Base-by-base conservation (phyloP, 1,140 invertebrate genomes). In the Acromyrmex charruanus region DNA sequence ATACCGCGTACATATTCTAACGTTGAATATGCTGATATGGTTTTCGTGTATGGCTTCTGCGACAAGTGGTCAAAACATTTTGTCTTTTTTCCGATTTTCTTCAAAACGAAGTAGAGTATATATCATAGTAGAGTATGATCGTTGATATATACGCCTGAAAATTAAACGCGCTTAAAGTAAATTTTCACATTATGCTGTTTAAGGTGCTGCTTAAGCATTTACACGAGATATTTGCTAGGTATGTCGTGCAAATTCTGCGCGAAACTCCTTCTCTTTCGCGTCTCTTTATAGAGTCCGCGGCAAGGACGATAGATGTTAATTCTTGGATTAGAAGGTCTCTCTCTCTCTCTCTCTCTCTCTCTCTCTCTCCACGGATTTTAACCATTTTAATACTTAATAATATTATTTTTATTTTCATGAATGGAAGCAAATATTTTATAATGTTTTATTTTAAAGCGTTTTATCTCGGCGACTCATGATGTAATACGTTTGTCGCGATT, bases 141-240 rank as follows among this genome's bases (percentile, higher is more conserved):
- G 66, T 81, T 82, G 35, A 58, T 49, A 31, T 71, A 82, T 68
- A 49, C n/a, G 49, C 31, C n/a, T 10, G 51, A 12, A 71, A 71
- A 31, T 82, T 82, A 72, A 82, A 80, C 28, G 55, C 49, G 28
- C 35, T 59, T 82, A 21, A 71, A 44, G 66, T 59, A 82, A 72
- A 82, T 82, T 82, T 82, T 35, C 66, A 59, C 39, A 72, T 72
- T 72, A 82, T 63, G 14, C 51, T 59, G 35, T 72, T 72, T 72
- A 49, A 72, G 21, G 21, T 72, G 35, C 59, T 25, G 25, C 25
- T 82, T 72, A 82, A 81, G 66, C 77, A 35, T 71, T 72, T 59
- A 81, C 79, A 58, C 51, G 21, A 82, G 66, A 72, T 82, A 82
- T 82, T 82, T 71, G 53, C 66, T 49, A 72, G 51, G 44, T 82